Conservation (phyloP, 2,888 invertebrate genomes). For the Keiferia lycopersicella region DNA sequence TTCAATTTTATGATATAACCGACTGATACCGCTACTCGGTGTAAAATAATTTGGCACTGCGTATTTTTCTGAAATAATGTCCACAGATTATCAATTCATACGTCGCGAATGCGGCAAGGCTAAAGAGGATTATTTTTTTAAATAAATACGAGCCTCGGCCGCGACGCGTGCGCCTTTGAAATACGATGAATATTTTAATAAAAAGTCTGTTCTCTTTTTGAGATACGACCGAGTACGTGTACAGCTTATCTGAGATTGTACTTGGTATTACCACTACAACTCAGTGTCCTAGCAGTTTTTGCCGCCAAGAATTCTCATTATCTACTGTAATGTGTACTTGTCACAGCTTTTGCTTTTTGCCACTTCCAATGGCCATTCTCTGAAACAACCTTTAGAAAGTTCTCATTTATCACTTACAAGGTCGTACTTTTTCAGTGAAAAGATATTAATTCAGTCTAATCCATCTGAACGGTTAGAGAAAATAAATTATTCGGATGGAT, state of each 20-base stretch:
- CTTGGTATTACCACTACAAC: conserved; percentile 24
- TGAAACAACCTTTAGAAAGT: conserved; percentile 19
- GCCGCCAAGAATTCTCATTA: conserved; percentile 22
- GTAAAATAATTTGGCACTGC: conserved; percentile 3
- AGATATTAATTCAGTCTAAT: conserved; percentile 48
- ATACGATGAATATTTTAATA: conserved; percentile 41
- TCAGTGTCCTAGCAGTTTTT: conserved; percentile 19
- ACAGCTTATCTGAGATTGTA: conserved; percentile 36
- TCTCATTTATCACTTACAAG: conserved; percentile 42
- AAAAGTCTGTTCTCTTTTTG: conserved; percentile 39
- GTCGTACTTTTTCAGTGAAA: conserved; percentile 40
- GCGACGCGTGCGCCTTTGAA: conserved; percentile 18
- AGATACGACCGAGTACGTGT: conserved; percentile 39
- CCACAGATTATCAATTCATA: not conserved
- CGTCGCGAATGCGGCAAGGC: conserved; percentile 16
- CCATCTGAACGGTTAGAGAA: conserved; percentile 30
- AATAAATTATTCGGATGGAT: too few species aligned
- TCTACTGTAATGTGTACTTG: conserved; percentile 22
- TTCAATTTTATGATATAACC: conserved; percentile 33
- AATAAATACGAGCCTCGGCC: conserved; percentile 30
- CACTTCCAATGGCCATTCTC: conserved; percentile 21
- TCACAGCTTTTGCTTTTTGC: conserved; percentile 23
- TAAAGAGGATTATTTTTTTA: conserved; percentile 26
- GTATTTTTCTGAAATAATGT: not conserved
- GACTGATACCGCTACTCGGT: not conserved